Conservation (phyloP, 2,888 invertebrate genomes). For the Camptogramma bilineatum region DNA sequence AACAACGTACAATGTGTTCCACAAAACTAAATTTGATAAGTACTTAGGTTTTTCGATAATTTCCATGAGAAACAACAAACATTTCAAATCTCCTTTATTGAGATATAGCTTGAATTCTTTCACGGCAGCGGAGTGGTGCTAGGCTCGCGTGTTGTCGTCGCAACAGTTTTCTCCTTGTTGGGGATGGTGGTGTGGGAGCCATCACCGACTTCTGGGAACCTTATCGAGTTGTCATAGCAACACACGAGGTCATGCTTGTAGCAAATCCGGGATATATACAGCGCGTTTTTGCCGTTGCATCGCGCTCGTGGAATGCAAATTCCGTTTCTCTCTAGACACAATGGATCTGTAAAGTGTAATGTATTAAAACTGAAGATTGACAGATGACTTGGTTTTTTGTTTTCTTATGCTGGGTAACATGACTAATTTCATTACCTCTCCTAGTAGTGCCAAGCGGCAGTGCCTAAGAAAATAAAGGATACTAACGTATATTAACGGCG, state of each 20-base stretch:
- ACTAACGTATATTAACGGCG: constrained; percentile 61
- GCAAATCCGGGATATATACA: constrained; percentile 64
- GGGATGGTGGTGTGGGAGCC: neutral
- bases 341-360: constrained; percentile 56
- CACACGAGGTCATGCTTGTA: constrained; percentile 64
- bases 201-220: constrained; percentile 22
- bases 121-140: neutral
- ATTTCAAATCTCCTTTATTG: constrained; percentile 8
- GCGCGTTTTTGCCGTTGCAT: constrained; percentile 57
- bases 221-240: constrained; percentile 60
- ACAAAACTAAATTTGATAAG: no score
- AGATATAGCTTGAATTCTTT: neutral
- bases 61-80: neutral
- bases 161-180: neutral
- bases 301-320: constrained; percentile 56
- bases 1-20: no score
- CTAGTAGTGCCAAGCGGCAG: no score
- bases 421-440: no score
- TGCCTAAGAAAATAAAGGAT: constrained; percentile 10
- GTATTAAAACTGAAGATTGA: no score
- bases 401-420: no score
- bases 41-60: neutral
- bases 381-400: no score
- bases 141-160: neutral
- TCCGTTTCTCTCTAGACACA: constrained; percentile 58